A percentile compares a stretch with the other conserved stretches of the same genome.
Conservation (phyloP, 1,140 invertebrate genomes). For the Diorhabda sublineata region DNA sequence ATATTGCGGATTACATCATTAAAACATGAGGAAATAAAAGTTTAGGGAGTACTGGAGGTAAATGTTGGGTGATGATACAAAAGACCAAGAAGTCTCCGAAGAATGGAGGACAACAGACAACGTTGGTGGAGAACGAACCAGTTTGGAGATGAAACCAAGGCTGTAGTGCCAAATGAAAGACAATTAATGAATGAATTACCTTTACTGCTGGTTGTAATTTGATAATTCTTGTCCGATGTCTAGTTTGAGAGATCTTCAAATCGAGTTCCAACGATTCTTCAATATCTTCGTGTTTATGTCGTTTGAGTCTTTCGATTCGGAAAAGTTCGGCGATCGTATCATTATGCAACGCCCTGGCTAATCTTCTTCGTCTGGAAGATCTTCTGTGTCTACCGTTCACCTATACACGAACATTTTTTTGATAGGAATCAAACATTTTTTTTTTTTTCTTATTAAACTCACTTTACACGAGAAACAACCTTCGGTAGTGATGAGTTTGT, state of each 20-base stretch:
- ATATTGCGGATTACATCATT: too few relatives aligned
- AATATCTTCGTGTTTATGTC: slow-evolving; percentile 48
- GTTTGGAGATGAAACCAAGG: too few relatives aligned
- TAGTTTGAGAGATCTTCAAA: slow-evolving; percentile 57
- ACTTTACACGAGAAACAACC: slow-evolving; percentile 89
- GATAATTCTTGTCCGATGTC: slow-evolving; percentile 59
- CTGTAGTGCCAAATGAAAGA: background rate
- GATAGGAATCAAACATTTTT: background rate
- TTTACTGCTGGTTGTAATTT: slow-evolving; percentile 63
- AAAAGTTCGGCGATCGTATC: slow-evolving; percentile 32
- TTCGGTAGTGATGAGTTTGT: slow-evolving; percentile 79
- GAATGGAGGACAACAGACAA: too few relatives aligned
- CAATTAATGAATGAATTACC: slow-evolving; percentile 41
- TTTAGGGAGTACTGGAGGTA: too few relatives aligned
- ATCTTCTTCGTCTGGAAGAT: slow-evolving; percentile 36
- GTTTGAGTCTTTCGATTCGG: slow-evolving; percentile 28
- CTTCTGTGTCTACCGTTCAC: slow-evolving; percentile 48
- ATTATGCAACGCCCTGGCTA: slow-evolving; percentile 27
- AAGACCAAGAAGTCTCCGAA: too few relatives aligned
- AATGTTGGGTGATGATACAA: too few relatives aligned
- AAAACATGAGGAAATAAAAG: too few relatives aligned
- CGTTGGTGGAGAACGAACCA: too few relatives aligned
- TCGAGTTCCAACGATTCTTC: slow-evolving; percentile 52
- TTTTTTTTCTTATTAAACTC: slow-evolving; percentile 15
- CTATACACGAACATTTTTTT: slow-evolving; percentile 24